Conservation (phyloP, 2,797 vertebrate species). For the Karalla daura region DNA sequence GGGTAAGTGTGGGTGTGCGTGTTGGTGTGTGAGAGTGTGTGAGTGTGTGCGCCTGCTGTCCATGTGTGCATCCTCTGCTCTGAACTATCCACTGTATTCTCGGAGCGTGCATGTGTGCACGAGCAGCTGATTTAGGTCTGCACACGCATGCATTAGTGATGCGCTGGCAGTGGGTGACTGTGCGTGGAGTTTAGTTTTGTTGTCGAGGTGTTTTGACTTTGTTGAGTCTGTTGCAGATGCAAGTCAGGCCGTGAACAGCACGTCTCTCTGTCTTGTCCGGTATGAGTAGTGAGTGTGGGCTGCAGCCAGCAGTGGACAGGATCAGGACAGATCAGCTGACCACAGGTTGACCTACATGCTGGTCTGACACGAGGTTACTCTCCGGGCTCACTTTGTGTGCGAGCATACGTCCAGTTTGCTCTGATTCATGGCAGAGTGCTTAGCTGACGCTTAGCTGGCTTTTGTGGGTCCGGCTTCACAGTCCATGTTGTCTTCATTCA, state of each 20-base stretch:
- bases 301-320: conserved; percentile 58
- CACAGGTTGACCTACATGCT: conserved; percentile 84
- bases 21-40: conserved; percentile 32
- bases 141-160: not conserved
- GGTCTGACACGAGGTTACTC: conserved; percentile 53
- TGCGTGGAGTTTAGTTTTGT: conserved; percentile 8
- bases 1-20: conserved; percentile 89
- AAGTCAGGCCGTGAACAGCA: conserved; percentile 3
- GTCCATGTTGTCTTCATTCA: conserved; percentile 26
- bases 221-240: conserved; percentile 5
- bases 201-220: conserved; percentile 10
- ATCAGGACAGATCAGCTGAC: conserved; percentile 81
- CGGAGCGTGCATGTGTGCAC: conserved; percentile 27
- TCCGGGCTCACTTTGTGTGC: conserved; percentile 14
- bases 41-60: conserved; percentile 22
- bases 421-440: not conserved
- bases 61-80: conserved; percentile 36
- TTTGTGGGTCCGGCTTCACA: conserved; percentile 12
- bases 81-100: conserved; percentile 25
- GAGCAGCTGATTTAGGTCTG: conserved; percentile 23
- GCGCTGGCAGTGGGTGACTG: not conserved
- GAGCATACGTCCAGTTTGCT: not conserved
- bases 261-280: not conserved
- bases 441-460: not conserved
- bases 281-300: conserved; percentile 46